These are phyloP conservation scores for Actenoides lindsayi DNA, from an alignment of 2,113 vertebrate species.

Conservation along the genomic window DNA sequence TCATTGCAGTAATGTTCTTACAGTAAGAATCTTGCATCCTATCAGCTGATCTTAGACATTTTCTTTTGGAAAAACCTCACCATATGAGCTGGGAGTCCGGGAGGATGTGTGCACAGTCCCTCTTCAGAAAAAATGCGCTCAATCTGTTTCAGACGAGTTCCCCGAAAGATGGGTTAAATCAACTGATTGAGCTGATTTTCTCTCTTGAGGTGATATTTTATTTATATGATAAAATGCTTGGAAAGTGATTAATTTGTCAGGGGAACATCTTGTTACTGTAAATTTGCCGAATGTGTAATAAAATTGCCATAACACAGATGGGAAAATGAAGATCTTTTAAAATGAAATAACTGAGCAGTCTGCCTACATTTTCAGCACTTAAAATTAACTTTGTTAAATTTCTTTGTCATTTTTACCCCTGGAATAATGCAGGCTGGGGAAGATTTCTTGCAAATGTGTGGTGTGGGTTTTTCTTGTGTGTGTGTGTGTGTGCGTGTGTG, in stretches of 20 bases:
- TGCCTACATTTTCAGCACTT: constrained; percentile 49
- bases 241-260: constrained; percentile 83
- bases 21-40: not conserved
- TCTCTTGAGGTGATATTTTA: constrained; percentile 81
- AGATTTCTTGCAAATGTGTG: not conserved
- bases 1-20: not conserved
- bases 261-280: constrained; percentile 84
- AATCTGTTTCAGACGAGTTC: constrained; percentile 73
- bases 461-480: not conserved
- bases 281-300: constrained; percentile 90
- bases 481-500: not conserved
- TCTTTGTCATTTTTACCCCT: constrained; percentile 18
- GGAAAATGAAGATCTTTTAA: constrained; percentile 80
- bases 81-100: constrained; percentile 26
- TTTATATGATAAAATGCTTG: constrained; percentile 82
- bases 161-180: constrained; percentile 75
- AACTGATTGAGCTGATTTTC: constrained; percentile 75
- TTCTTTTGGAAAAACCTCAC: constrained; percentile 1
- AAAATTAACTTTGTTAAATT: constrained; percentile 54
- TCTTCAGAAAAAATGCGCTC: constrained; percentile 58
- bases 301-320: constrained; percentile 89
- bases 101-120: not conserved
- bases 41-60: not conserved
- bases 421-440: not conserved
- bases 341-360: constrained; percentile 61